Percentiles rank a stretch among this genome's conserved stretches.
These are phyloP conservation scores for Salticus scenicus DNA, from an alignment of 2,888 invertebrate species.

Conservation along the genomic window DNA sequence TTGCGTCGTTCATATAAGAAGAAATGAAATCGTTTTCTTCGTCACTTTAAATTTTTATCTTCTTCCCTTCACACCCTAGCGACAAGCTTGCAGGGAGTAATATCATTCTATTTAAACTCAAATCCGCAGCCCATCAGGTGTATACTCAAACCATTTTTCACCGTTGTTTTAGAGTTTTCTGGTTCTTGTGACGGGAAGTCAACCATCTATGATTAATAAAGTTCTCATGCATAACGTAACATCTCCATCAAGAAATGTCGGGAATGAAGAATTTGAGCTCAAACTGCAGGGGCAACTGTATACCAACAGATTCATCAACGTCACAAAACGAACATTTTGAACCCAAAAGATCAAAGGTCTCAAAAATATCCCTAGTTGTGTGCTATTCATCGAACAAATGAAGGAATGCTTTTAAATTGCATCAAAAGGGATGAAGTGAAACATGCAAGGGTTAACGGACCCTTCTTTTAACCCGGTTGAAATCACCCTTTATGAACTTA, in stretches of 20 bases:
- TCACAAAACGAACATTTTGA: constrained; percentile 49
- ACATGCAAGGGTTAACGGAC: not conserved
- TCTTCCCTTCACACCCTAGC: not conserved
- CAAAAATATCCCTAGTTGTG: constrained; percentile 30
- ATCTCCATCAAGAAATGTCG: constrained; percentile 45
- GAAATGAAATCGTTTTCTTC: not conserved
- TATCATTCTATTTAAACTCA: not conserved
- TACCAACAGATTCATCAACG: constrained; percentile 52
- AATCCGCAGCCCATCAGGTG: not conserved
- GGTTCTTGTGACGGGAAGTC: constrained; percentile 36
- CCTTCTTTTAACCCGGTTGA: not conserved
- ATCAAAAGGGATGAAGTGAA: not conserved
- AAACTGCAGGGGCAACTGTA: constrained; percentile 40
- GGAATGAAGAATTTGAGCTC: constrained; percentile 42
- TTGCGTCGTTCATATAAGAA: not conserved
- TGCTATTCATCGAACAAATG: constrained; percentile 34
- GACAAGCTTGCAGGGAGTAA: not conserved
- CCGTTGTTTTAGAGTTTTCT: constrained; percentile 27
- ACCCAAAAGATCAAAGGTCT: constrained; percentile 47
- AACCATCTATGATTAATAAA: constrained; percentile 48
- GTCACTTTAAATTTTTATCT: not conserved
- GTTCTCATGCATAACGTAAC: constrained; percentile 51
- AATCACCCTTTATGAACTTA: no score
- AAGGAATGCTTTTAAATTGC: constrained; percentile 27
- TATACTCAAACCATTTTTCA: constrained; percentile 30